Base-by-base conservation (phyloP, 2,113 vertebrate genomes). In the Malurus cyaneus region DNA sequence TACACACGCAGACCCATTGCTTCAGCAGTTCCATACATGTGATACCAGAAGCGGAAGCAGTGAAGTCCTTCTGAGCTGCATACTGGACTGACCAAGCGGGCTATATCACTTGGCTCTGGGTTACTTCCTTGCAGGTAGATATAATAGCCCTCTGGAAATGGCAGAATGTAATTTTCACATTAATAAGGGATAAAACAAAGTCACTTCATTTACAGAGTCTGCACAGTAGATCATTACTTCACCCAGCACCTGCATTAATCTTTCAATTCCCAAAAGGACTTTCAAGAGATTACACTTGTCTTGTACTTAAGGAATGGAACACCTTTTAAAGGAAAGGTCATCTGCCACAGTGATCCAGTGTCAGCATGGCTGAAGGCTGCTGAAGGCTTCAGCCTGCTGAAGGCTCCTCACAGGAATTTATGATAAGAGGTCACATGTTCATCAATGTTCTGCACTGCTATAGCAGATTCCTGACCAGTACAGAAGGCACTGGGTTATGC, bases 1-100 rank as follows among this genome's bases (percentile, higher is more conserved):
- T 98, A 98, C 19, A 98, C 79, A 4, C 94, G 97, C 31, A 99
- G 95, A 19, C 94, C 88, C 98, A 98, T 98, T 21, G 93, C 20
- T 13, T 49, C 46, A 64, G 97, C 96, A 25, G 21, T 67, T 62
- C 98, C 98, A 4, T 98, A 97, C 98, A 98, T 98, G 89, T 98
- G 97, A 89, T 98, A 98, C 98, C 98, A 98, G 93, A 99, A 98
- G 18, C 90, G 79, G 76, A 98, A 93, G 92, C 98, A 99, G 74
- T 98, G 93, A 3, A 94, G 81, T 77, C 97, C 98, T 17, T 77
- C 49, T 18, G 90, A 85, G 32, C 77, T 64, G 80, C 98, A 98
- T 26, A 32, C 32, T 16, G 97, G 95, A 80, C 98, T 98, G 84
- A 98, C 61, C 77, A 98, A 80, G 5, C 87, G 96, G 20, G 98